These are phyloP conservation scores for Drosophila orosa DNA, from an alignment of 1,140 invertebrate species.

Conservation along the genomic window DNA sequence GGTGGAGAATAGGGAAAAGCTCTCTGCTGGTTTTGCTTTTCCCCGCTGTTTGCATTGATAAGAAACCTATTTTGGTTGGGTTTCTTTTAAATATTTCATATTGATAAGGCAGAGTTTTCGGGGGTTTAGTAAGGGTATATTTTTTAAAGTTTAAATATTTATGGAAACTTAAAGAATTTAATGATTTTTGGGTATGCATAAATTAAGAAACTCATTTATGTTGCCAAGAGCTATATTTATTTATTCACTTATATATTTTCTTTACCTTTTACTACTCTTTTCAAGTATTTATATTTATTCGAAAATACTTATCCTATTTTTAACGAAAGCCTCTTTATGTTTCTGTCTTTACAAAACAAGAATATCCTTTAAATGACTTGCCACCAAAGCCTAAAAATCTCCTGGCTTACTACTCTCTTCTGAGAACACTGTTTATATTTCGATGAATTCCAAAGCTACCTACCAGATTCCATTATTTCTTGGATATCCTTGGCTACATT, in stretches of 20 bases:
- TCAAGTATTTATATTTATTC: neutral
- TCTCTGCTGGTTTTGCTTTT: neutral
- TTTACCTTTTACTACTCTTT: neutral
- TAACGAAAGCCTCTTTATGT: neutral
- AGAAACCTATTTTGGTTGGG: conserved; percentile 1
- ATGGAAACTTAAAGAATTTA: neutral
- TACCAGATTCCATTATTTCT: conserved; percentile 6
- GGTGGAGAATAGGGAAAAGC: neutral
- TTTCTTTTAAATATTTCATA: conserved; percentile 35
- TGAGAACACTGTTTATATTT: neutral
- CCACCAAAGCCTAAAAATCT: neutral
- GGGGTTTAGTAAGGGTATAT: neutral
- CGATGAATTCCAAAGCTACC: conserved; percentile 8
- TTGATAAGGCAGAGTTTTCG: conserved; percentile 21
- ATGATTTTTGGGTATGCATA: no score
- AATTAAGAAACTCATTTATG: no score
- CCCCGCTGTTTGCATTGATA: conserved; percentile 18
- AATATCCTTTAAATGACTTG: neutral
- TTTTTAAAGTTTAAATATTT: neutral
- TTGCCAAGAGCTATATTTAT: no score
- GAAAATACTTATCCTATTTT: neutral
- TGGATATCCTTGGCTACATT: conserved; percentile 7
- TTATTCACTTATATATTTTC: neutral
- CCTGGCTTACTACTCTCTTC: neutral
- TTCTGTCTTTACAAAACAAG: neutral